These are phyloP conservation scores for Cheirogaleus medius DNA, from an alignment of 2,113 vertebrate species.

Conservation along the genomic window DNA sequence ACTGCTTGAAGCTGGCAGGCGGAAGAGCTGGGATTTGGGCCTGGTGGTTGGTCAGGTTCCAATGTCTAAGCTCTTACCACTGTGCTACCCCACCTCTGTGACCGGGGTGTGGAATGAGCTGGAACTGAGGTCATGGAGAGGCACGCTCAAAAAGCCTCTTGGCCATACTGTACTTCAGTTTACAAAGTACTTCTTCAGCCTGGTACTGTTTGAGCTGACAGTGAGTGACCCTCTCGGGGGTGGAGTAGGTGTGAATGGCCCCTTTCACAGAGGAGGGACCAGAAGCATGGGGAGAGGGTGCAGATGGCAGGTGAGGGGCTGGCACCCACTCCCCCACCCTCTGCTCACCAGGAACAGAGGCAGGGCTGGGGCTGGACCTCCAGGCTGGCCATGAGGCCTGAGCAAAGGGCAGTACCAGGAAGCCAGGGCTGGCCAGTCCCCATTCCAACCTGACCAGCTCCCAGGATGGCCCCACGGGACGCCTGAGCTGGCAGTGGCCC, in stretches of 20 bases:
- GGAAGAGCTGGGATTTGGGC: neutral
- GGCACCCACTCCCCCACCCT: neutral
- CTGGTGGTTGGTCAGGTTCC: neutral
- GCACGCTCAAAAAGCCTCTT: neutral
- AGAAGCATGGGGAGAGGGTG: neutral
- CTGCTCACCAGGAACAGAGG: neutral
- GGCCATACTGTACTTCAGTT: neutral
- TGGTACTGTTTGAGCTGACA: neutral
- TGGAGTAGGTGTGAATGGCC: neutral
- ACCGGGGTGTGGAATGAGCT: neutral
- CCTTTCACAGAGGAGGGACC: neutral
- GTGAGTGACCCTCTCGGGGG: neutral
- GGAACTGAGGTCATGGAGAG: neutral
- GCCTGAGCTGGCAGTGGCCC: neutral
- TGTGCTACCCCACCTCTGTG: neutral
- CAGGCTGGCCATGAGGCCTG: neutral
- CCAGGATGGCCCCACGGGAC: neutral
- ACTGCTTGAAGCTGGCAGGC: neutral
- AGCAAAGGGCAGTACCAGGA: neutral
- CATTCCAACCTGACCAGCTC: neutral
- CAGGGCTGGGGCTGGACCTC: neutral
- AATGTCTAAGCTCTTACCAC: neutral
- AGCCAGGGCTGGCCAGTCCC: neutral
- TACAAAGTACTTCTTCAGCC: neutral
- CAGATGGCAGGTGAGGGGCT: neutral